Evolutionary conservation across 1,140 invertebrate species (phyloP).

Genomic region (Meteorus sp.): DNA sequence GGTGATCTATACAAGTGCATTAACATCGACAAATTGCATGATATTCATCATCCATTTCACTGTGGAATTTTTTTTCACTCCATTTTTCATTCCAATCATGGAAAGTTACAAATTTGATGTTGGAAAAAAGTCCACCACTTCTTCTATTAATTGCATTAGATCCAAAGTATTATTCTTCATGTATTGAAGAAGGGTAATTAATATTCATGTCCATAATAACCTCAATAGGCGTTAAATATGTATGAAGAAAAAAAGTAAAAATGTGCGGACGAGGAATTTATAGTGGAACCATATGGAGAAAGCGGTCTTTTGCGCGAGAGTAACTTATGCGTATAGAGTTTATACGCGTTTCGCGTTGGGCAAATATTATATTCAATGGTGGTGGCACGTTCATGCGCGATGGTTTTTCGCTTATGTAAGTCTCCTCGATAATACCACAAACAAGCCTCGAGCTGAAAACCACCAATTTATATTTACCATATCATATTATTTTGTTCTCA

Average conservation of each 20-base stretch:
- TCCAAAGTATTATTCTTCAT: too few species aligned
- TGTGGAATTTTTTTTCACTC: too few species aligned
- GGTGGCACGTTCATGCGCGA: not conserved
- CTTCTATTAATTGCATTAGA: too few species aligned
- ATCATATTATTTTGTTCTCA: not conserved
- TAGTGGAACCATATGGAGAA: slow-evolving; percentile 17
- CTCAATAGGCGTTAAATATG: not conserved
- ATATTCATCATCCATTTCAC: too few species aligned
- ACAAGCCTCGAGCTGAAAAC: slow-evolving; percentile 14
- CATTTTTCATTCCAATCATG: too few species aligned
- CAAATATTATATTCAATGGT: not conserved
- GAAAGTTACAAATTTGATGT: too few species aligned
- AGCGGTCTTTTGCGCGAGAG: slow-evolving; percentile 9
- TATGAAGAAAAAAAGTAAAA: not conserved
- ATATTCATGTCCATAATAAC: not conserved
- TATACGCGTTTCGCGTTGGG: slow-evolving; percentile 4
- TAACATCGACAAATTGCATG: too few species aligned
- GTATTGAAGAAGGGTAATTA: too few species aligned
- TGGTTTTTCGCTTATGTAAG: slow-evolving; percentile 19
- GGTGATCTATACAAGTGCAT: slow-evolving; percentile 1
- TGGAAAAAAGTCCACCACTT: too few species aligned
- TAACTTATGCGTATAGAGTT: slow-evolving; percentile 15
- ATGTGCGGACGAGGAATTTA: slow-evolving; percentile 11
- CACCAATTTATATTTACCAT: slow-evolving; percentile 11
- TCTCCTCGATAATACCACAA: slow-evolving; percentile 21